Evolutionary conservation across 2,888 invertebrate species (phyloP).

Genomic region (Pristionchus japonicus): DNA sequence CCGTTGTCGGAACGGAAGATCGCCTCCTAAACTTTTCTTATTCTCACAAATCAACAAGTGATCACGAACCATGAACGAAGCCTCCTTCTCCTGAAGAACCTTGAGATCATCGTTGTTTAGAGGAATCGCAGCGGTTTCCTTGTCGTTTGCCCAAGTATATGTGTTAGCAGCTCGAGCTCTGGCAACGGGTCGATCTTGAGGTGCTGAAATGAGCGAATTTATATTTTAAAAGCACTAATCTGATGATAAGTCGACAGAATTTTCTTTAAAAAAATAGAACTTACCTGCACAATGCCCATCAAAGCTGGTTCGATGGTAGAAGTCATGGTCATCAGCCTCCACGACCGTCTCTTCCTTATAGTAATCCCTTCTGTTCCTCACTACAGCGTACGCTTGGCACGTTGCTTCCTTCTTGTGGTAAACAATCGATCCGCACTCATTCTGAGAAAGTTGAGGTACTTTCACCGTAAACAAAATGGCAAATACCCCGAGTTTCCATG

Average conservation of each 20-base stretch:
- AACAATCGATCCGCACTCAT: slow-evolving; percentile 67
- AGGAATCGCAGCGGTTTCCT: slow-evolving; percentile 39
- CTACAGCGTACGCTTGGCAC: slow-evolving; percentile 56
- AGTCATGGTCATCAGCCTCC: slow-evolving; percentile 8
- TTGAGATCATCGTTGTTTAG: neutral
- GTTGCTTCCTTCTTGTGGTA: slow-evolving; percentile 69
- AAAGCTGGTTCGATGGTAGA: slow-evolving; percentile 37
- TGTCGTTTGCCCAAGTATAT: slow-evolving; percentile 24
- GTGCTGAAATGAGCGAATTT: neutral
- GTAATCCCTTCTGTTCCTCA: slow-evolving; percentile 12
- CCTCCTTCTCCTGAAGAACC: slow-evolving; percentile 25
- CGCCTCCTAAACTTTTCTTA: no score
- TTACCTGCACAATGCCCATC: slow-evolving; percentile 34
- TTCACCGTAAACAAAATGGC: neutral
- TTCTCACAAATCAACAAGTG: no score
- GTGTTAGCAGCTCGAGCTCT: slow-evolving; percentile 31
- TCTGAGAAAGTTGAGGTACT: slow-evolving; percentile 49
- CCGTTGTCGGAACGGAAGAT: neutral
- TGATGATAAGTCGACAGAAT: neutral
- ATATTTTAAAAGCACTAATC: neutral
- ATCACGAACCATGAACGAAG: slow-evolving; percentile 8
- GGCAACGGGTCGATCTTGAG: slow-evolving; percentile 6
- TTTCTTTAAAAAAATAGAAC: neutral
- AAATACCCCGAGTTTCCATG: slow-evolving; percentile 61
- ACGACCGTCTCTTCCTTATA: slow-evolving; percentile 28